These are phyloP conservation scores for Planococcus citri DNA, from an alignment of 1,140 invertebrate genomes.

Conservation along the genomic window DNA sequence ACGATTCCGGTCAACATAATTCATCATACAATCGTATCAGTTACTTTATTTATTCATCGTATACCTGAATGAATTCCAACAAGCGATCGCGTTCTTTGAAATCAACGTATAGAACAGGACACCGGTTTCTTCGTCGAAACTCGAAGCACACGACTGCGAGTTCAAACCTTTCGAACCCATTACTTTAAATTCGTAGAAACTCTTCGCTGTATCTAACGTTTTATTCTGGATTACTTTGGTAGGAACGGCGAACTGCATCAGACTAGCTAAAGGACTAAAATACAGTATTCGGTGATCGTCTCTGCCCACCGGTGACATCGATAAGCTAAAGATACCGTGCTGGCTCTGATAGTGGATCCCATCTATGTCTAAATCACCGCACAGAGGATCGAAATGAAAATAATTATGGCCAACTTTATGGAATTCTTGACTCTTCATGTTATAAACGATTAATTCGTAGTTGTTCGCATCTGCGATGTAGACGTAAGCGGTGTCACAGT, in stretches of 20 bases:
- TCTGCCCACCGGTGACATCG: conserved; percentile 40
- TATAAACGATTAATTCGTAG: conserved; percentile 61
- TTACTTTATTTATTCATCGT: not conserved
- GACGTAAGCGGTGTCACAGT: conserved; percentile 55
- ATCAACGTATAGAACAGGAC: conserved; percentile 61
- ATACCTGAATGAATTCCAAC: conserved; percentile 50
- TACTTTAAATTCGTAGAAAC: conserved; percentile 49
- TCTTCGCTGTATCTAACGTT: conserved; percentile 35
- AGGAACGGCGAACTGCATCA: conserved; percentile 52
- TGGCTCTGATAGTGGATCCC: conserved; percentile 55
- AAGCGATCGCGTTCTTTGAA: conserved; percentile 60
- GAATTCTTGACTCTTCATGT: conserved; percentile 52
- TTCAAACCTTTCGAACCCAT: conserved; percentile 53
- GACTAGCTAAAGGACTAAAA: conserved; percentile 61
- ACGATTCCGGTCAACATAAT: not conserved
- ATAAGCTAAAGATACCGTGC: conserved; percentile 58
- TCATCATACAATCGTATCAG: not conserved
- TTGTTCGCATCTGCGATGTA: conserved; percentile 59
- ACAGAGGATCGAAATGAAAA: conserved; percentile 64
- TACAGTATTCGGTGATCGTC: conserved; percentile 57
- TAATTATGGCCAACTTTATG: conserved; percentile 63
- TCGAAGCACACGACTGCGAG: conserved; percentile 55
- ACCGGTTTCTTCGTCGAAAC: conserved; percentile 51
- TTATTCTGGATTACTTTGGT: conserved; percentile 54
- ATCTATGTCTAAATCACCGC: conserved; percentile 50